phyloP scores from a whole-genome alignment of 2,888 invertebrate species.

The Drosophila lutescens region DNA sequence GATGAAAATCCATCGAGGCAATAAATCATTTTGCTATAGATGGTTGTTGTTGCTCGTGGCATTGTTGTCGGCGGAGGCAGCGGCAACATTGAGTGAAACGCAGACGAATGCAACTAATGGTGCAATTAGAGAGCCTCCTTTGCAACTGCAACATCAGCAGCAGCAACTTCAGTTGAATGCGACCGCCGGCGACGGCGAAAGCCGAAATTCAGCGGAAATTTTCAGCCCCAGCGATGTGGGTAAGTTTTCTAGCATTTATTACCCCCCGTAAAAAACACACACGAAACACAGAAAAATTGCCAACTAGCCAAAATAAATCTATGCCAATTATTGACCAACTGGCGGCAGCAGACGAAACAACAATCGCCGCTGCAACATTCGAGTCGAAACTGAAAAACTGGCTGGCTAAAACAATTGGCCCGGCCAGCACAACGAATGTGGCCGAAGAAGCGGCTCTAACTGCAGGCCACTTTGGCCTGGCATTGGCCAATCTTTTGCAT shows the following conservation, averaged over 20 bases:
- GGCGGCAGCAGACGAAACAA: conserved; percentile 57
- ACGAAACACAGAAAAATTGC: conserved; percentile 39
- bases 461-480: conserved; percentile 28
- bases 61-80: conserved; percentile 53
- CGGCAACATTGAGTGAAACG: conserved; percentile 59
- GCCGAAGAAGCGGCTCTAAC: conserved; percentile 57
- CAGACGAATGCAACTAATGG: conserved; percentile 78
- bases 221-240: conserved; percentile 73
- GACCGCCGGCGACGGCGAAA: conserved; percentile 50
- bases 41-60: conserved; percentile 61
- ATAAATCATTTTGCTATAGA: conserved; percentile 80
- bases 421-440: conserved; percentile 21
- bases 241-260: conserved; percentile 57
- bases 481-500: conserved; percentile 71
- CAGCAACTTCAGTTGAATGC: conserved; percentile 54
- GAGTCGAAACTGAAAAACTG: conserved; percentile 26
- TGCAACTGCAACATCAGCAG: conserved; percentile 32
- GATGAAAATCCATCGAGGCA: conserved; percentile 81
- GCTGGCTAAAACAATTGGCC: conserved; percentile 52
- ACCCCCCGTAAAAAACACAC: conserved; percentile 11
- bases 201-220: conserved; percentile 73
- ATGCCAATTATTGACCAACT: conserved; percentile 81
- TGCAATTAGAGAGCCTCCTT: conserved; percentile 76
- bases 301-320: conserved; percentile 77
- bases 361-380: conserved; percentile 56